Conservation (phyloP, 2,888 invertebrate genomes). For the Galerucella nymphaeae region DNA sequence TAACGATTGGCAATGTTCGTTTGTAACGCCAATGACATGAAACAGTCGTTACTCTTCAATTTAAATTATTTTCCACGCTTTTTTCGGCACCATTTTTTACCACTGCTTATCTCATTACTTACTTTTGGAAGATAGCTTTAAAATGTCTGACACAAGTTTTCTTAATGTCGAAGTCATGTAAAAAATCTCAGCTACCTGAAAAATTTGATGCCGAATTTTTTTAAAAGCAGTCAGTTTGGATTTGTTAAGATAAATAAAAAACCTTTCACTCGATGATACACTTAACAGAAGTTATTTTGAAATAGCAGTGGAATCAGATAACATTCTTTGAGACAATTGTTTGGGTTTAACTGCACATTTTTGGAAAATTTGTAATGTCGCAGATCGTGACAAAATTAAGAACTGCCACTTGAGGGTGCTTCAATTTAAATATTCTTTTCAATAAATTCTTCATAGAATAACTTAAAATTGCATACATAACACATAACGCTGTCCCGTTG, state of each 20-base stretch:
- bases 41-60: not conserved
- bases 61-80: not conserved
- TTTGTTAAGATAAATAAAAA: constrained; percentile 13
- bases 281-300: constrained; percentile 13
- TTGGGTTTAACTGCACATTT: constrained; percentile 3
- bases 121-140: not conserved
- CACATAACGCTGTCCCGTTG: too few species aligned
- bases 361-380: not conserved
- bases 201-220: constrained; percentile 5
- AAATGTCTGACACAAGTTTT: constrained; percentile 1
- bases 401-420: not conserved
- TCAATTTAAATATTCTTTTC: not conserved
- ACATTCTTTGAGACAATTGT: constrained; percentile 3
- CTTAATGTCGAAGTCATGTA: constrained; percentile 14
- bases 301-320: constrained; percentile 7
- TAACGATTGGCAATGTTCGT: too few species aligned
- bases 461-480: too few species aligned
- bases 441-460: too few species aligned
- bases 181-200: constrained; percentile 14
- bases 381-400: not conserved
- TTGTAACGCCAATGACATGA: too few species aligned
- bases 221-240: not conserved
- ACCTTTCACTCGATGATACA: constrained; percentile 13
- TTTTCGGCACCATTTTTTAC: not conserved
- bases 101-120: constrained; percentile 2